These are phyloP conservation scores for Limnothrissa miodon DNA, from an alignment of 2,113 vertebrate genomes.

Conservation along the genomic window DNA sequence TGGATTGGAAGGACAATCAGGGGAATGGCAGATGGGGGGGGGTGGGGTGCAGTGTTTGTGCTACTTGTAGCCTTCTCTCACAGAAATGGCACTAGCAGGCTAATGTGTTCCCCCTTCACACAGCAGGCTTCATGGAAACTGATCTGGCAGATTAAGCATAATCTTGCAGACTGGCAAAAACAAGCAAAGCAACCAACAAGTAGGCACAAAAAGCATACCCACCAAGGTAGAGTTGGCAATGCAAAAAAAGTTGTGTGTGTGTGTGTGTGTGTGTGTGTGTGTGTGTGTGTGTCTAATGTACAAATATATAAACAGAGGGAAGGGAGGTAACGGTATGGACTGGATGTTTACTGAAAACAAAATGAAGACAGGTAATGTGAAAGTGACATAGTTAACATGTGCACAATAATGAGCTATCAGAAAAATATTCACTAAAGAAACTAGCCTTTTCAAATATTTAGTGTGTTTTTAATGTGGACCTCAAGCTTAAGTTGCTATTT, in stretches of 20 bases:
- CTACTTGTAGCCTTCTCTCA: no score
- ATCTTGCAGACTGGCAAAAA: background rate
- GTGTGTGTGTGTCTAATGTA: conserved; percentile 13
- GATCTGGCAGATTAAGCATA: background rate
- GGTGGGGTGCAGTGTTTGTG: no score
- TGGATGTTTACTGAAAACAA: conserved; percentile 6
- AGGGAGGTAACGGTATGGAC: background rate
- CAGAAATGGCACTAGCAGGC: no score
- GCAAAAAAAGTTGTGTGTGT: background rate
- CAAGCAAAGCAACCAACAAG: background rate
- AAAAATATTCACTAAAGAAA: background rate
- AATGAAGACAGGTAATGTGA: background rate
- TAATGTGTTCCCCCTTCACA: background rate
- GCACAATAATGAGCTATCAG: background rate
- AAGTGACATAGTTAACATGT: background rate
- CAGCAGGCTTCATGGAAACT: background rate
- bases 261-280: background rate
- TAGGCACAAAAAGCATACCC: background rate
- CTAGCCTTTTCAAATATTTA: background rate
- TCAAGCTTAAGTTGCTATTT: background rate
- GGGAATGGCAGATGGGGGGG: no score
- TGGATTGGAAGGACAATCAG: no score
- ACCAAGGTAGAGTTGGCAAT: background rate
- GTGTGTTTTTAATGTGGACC: background rate
- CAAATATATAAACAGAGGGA: conserved; percentile 11